Evolutionary conservation across 2,888 invertebrate genomes (phyloP).

Genomic region (Oscheius onirici): DNA sequence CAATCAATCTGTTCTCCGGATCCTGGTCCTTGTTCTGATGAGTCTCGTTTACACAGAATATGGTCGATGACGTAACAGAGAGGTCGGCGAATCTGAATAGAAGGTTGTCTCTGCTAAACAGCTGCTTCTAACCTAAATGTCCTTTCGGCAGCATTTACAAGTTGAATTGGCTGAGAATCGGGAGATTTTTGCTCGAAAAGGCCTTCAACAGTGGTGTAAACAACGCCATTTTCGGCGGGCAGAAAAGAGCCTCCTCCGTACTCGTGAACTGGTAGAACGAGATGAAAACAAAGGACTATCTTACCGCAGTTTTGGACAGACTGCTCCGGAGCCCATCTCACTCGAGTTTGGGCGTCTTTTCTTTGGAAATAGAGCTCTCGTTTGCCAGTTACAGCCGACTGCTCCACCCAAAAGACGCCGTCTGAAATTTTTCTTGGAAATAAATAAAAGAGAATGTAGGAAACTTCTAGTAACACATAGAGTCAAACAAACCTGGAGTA

Average conservation of each 20-base stretch:
- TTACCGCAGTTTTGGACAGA: constrained; percentile 44
- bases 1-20: constrained; percentile 48
- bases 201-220: constrained; percentile 49
- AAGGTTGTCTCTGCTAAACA: not conserved
- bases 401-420: constrained; percentile 61
- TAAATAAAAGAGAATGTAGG: not conserved
- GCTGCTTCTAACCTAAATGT: constrained; percentile 28
- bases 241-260: constrained; percentile 73
- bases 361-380: constrained; percentile 47
- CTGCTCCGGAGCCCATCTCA: constrained; percentile 47
- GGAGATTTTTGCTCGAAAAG: constrained; percentile 40
- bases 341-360: constrained; percentile 11
- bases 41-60: constrained; percentile 46
- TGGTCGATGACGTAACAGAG: constrained; percentile 32
- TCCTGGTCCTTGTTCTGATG: constrained; percentile 34
- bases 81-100: constrained; percentile 45
- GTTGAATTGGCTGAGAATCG: constrained; percentile 33
- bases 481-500: constrained; percentile 36
- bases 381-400: constrained; percentile 54
- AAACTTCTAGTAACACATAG: not conserved
- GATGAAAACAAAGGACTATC: not conserved
- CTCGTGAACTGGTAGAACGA: constrained; percentile 72
- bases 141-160: constrained; percentile 37
- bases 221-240: constrained; percentile 63
- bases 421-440: constrained; percentile 29